Conservation (phyloP, 2,113 vertebrate species). For the Echinops telfairi region DNA sequence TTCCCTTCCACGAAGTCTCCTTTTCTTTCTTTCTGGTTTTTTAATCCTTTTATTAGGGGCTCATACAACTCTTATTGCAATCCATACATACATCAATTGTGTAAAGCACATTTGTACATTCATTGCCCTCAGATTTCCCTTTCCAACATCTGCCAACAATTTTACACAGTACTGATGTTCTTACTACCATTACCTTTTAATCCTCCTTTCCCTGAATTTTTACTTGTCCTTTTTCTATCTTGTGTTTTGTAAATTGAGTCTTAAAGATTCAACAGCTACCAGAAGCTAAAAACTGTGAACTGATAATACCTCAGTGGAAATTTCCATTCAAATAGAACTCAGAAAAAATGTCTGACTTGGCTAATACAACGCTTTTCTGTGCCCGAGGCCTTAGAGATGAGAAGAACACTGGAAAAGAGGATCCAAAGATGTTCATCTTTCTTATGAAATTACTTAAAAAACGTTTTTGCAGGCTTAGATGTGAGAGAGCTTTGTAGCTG, state of each 20-base stretch:
- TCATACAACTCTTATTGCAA: no score
- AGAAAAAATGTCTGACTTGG: not conserved
- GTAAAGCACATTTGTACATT: no score
- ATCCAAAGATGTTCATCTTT: not conserved
- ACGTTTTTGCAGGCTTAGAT: not conserved
- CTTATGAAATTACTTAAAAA: conserved; percentile 45
- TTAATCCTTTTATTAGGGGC: no score
- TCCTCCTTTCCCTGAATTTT: not conserved
- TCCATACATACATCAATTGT: no score
- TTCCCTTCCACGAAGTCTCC: no score
- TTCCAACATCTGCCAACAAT: not conserved
- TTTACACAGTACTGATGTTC: not conserved
- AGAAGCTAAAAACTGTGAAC: not conserved
- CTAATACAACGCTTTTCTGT: not conserved
- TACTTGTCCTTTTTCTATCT: not conserved
- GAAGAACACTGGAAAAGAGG: conserved; percentile 3
- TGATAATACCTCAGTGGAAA: not conserved
- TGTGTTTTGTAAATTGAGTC: not conserved
- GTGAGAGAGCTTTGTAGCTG: not conserved
- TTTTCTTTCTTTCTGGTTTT: no score
- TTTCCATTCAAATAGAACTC: not conserved
- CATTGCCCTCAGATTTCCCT: not conserved
- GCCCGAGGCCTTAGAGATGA: conserved; percentile 20
- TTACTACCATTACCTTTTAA: not conserved
- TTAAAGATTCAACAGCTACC: no score